Conservation (phyloP, 2,888 invertebrate species). For the Sialis fuliginosa region DNA sequence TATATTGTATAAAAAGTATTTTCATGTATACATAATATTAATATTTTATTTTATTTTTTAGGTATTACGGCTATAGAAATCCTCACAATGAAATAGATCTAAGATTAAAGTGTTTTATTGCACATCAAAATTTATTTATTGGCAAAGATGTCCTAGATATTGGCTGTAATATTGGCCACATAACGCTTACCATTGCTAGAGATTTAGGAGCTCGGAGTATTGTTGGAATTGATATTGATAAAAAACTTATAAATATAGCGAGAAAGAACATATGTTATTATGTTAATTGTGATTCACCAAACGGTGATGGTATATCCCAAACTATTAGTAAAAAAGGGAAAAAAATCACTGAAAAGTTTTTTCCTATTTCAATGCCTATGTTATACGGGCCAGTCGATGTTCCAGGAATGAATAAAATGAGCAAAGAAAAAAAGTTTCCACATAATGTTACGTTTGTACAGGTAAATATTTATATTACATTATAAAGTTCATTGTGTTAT, state of each 20-base stretch:
- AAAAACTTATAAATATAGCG: slow-evolving; percentile 57
- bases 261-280: slow-evolving; percentile 57
- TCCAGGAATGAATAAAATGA: slow-evolving; percentile 27
- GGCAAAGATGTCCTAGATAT: slow-evolving; percentile 88
- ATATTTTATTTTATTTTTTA: slow-evolving; percentile 21
- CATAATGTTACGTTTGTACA: slow-evolving; percentile 79
- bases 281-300: slow-evolving; percentile 28
- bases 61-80: slow-evolving; percentile 90
- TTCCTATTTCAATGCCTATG: slow-evolving; percentile 78
- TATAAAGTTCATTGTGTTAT: slow-evolving; percentile 1
- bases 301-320: slow-evolving; percentile 9
- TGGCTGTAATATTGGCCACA: slow-evolving; percentile 94
- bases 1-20: slow-evolving; percentile 2
- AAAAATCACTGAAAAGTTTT: slow-evolving; percentile 28
- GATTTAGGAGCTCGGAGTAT: slow-evolving; percentile 73
- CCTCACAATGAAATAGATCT: slow-evolving; percentile 65
- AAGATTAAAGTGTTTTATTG: slow-evolving; percentile 62
- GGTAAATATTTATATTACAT: slow-evolving; percentile 30
- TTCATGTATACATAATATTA: background rate
- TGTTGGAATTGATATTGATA: slow-evolving; percentile 90
- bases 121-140: slow-evolving; percentile 65
- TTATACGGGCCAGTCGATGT: slow-evolving; percentile 66
- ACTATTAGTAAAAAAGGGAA: background rate
- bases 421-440: slow-evolving; percentile 49
- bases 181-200: slow-evolving; percentile 78